Evolutionary conservation across 2,113 vertebrate genomes (phyloP).

Genomic region (Cyprinus carpio): DNA sequence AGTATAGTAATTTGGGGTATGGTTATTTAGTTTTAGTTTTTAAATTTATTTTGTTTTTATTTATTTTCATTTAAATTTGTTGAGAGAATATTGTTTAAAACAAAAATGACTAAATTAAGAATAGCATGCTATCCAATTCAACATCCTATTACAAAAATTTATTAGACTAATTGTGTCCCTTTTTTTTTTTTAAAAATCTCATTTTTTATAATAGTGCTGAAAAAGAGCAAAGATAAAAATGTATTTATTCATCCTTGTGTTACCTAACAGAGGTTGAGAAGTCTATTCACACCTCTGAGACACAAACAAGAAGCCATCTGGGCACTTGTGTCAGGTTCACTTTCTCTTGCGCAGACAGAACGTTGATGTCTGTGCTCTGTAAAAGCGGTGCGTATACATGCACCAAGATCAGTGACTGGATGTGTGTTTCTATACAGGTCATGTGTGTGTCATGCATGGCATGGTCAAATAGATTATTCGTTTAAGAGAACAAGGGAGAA

Average conservation of each 20-base stretch:
- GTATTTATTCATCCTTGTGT: neutral
- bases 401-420: neutral
- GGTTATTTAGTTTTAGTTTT: too few species aligned
- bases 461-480: conserved; percentile 35
- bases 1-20: too few species aligned
- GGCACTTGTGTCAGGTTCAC: conserved; percentile 34
- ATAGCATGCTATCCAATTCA: neutral
- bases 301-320: conserved; percentile 40
- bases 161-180: too few species aligned
- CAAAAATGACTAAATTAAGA: neutral
- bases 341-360: neutral
- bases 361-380: neutral
- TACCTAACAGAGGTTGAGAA: conserved; percentile 3
- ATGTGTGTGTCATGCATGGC: conserved; percentile 55
- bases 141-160: neutral
- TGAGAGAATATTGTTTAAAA: too few species aligned
- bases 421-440: conserved; percentile 54
- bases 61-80: too few species aligned
- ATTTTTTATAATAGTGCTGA: neutral
- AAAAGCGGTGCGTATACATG: neutral
- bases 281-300: conserved; percentile 12
- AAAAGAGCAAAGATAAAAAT: neutral
- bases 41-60: too few species aligned
- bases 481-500: too few species aligned
- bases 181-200: neutral